These are phyloP conservation scores for Cephus rjabovi DNA, from an alignment of 2,888 invertebrate species.

Conservation along the genomic window DNA sequence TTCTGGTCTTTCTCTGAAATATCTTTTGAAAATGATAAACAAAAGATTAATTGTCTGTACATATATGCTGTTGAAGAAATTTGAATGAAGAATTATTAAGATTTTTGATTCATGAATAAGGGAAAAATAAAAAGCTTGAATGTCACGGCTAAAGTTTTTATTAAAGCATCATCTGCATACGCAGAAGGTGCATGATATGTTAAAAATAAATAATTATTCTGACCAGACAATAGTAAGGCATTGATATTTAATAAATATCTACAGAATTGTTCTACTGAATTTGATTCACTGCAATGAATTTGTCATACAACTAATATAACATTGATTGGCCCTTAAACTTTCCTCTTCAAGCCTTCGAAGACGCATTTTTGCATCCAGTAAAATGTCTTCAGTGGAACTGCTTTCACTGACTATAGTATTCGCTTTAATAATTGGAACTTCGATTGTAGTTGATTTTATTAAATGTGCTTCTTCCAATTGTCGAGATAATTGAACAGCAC, in stretches of 20 bases:
- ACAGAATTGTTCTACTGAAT: constrained; percentile 11
- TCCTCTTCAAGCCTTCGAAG: constrained; percentile 59
- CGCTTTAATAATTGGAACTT: constrained; percentile 38
- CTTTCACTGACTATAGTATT: constrained; percentile 57
- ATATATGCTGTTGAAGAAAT: neutral
- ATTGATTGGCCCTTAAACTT: constrained; percentile 57
- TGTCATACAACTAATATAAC: constrained; percentile 54
- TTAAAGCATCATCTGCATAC: neutral
- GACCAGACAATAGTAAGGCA: neutral
- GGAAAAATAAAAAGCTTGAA: neutral
- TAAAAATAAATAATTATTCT: neutral
- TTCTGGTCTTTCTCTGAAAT: neutral
- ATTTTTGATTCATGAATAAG: neutral
- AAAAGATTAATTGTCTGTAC: neutral
- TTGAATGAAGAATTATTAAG: neutral
- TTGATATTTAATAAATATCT: neutral
- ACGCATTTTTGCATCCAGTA: constrained; percentile 60
- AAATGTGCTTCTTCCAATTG: constrained; percentile 55
- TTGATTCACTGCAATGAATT: constrained; percentile 38
- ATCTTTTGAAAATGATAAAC: neutral
- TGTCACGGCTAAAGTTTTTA: neutral
- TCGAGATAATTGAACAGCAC: constrained; percentile 50
- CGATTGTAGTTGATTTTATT: constrained; percentile 27
- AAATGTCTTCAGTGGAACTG: constrained; percentile 62
- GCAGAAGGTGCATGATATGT: neutral